Base-by-base conservation (phyloP, 2,888 invertebrate genomes). In the Eulithis testata region DNA sequence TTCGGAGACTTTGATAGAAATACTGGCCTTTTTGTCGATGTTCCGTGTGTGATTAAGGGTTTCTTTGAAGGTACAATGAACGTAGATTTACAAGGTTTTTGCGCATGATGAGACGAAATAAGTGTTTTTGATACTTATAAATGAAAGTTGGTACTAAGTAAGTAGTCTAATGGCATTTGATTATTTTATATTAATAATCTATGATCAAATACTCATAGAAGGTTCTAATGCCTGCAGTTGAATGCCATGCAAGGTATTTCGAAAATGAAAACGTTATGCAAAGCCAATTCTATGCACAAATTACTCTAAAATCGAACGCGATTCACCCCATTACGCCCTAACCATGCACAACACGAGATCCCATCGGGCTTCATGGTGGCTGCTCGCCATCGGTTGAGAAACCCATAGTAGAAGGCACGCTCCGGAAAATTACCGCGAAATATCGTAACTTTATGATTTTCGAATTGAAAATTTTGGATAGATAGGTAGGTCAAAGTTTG, bases 381-480 rank as follows among this genome's bases (percentile, higher is more conserved):
- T 73, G 71, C 55, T 63, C 66, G 61, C 68, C 69, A 70, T 68
- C 61, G 67, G 68, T 74, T 74, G 72, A 56, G 73, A 72, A 73
- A 75, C 72, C 68, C 65, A 66, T 63, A 68, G 71, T 73, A 68
- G 65, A 74, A 76, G 71, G 71, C 77, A 78, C 69, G 60, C 60
- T 73, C 79, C 79, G 80, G 80, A 80, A 80, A 80, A 80, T 80
- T 69, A 75, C 73, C 74, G 57, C 73, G 74, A 76, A 77, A 78
- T 77, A 77, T 78, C 75, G 76, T 73, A 77, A 76, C 76, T 49
- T 9, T 64, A 72, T 76, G 73, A 73, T 75, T 77, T 74, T 73
- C 72, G 69, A 72, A 76, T 76, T 40, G 5, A 2, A 9, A 40
- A 8, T 9, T 40, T 31, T 31, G 31, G 31, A 31, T 40, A n/a